Base-by-base conservation (phyloP, 2,797 vertebrate species). In the Odontamblyopus lacepedii region DNA sequence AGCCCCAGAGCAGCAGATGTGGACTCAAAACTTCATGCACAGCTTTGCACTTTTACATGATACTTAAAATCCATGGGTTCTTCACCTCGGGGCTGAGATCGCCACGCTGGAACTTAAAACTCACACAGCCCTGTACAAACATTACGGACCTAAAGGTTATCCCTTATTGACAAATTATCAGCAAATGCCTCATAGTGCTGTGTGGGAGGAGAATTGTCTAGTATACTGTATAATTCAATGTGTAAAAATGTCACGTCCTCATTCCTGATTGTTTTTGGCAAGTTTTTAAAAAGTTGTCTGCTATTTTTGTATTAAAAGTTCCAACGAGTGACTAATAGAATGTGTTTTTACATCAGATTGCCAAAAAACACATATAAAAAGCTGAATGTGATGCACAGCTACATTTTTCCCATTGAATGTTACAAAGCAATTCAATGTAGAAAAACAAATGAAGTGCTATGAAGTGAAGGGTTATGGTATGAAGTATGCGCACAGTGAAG, bases 21-120 rank as follows among this genome's bases (percentile, higher is more conserved):
- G 75, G 75, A 82, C 75, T 69, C 18, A 61, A 27, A 80, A 77
- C 72, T 77, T 68, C 11, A 73, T 65, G 60, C 61, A 68, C 61
- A 50, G 65, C 73, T 62, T 69, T 63, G 69, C 63, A 78, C 18
- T 72, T 76, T 29, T 15, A 69, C 19, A n/a, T 73, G 44, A 72
- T 16, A 61, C 12, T 5, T 56, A 62, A 78, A 65, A 56, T 27
- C 18, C n/a, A 65, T 41, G 11, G 70, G 57, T n/a, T 71, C 61
- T 65, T 51, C 71, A 6, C 29, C n/a, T 18, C 23, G 23, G 51
- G 64, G 69, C 63, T 13, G 18, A 38, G 63, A 16, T 63, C 67
- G 29, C 61, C 32, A 48, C n/a, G 1, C 19, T 67, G 18, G 6
- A 57, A 26, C 67, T 9, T 18, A 32, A 30, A 64, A 57, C 19